Evolutionary conservation across 2,888 invertebrate species (phyloP).

Genomic region (Napeogenes inachia): DNA sequence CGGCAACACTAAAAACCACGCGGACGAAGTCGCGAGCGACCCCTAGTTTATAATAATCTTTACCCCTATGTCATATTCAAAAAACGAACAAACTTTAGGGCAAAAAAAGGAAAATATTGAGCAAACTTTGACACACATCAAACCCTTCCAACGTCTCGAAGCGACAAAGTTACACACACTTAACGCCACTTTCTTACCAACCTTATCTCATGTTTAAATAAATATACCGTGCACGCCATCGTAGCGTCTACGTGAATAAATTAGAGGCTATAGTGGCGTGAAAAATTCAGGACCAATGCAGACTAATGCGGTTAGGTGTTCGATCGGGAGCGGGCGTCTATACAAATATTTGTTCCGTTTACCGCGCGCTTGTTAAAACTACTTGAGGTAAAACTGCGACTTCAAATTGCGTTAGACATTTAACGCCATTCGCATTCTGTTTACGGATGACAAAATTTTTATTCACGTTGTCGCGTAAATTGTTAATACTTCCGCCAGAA

Average conservation of each 20-base stretch:
- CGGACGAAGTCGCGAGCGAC: too few species aligned
- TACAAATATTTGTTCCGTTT: constrained; percentile 44
- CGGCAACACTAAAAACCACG: too few species aligned
- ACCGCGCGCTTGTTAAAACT: constrained; percentile 41
- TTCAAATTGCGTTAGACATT: constrained; percentile 35
- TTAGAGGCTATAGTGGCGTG: constrained; percentile 25
- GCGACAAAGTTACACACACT: constrained; percentile 29
- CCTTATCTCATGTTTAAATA: constrained; percentile 26
- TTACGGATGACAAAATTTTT: constrained; percentile 30
- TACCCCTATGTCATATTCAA: neutral
- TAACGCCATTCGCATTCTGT: constrained; percentile 27
- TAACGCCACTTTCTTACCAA: constrained; percentile 27
- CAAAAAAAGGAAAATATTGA: constrained; percentile 13
- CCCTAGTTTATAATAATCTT: neutral
- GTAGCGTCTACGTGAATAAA: constrained; percentile 21
- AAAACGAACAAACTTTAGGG: constrained; percentile 3
- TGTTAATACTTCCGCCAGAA: constrained; percentile 30
- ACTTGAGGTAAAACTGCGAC: constrained; percentile 50
- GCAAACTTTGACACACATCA: constrained; percentile 25
- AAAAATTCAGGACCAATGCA: constrained; percentile 14
- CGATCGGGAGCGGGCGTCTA: constrained; percentile 28
- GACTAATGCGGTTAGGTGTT: constrained; percentile 19
- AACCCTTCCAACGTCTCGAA: constrained; percentile 19
- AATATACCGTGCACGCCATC: constrained; percentile 18
- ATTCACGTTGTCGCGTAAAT: constrained; percentile 32